phyloP scores from a whole-genome alignment of 2,797 vertebrate species.

The Poeciliopsis gracilis region DNA sequence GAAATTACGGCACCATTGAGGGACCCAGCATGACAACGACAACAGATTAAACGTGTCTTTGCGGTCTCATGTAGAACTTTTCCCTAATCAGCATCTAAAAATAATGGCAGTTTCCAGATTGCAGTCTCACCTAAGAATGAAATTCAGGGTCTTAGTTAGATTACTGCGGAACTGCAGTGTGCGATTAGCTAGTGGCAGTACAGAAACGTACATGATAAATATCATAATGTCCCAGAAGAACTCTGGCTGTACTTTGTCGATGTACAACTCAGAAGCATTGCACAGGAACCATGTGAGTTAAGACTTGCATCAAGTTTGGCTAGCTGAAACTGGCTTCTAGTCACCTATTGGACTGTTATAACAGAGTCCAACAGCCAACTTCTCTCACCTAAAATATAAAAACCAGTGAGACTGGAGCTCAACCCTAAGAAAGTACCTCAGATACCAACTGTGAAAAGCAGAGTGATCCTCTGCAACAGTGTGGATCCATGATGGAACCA shows the following conservation, averaged over 20 bases:
- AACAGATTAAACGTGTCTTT: conserved; percentile 14
- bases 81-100: too few relatives aligned
- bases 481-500: neutral
- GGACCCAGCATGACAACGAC: too few relatives aligned
- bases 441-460: neutral
- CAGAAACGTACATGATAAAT: neutral
- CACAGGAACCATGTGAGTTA: neutral
- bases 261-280: neutral
- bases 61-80: too few relatives aligned
- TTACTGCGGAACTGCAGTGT: neutral
- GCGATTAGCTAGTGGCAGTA: neutral
- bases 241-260: neutral
- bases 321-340: neutral
- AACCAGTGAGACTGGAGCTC: neutral
- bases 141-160: neutral
- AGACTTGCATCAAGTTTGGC: neutral
- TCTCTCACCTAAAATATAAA: neutral
- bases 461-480: neutral
- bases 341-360: neutral
- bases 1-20: too few relatives aligned
- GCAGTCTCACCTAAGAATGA: neutral
- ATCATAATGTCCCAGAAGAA: neutral
- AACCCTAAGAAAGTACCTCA: neutral
- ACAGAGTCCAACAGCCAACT: neutral
- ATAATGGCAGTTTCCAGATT: neutral